phyloP scores from a whole-genome alignment of 2,797 vertebrate species.

The Epinephelus awoara region DNA sequence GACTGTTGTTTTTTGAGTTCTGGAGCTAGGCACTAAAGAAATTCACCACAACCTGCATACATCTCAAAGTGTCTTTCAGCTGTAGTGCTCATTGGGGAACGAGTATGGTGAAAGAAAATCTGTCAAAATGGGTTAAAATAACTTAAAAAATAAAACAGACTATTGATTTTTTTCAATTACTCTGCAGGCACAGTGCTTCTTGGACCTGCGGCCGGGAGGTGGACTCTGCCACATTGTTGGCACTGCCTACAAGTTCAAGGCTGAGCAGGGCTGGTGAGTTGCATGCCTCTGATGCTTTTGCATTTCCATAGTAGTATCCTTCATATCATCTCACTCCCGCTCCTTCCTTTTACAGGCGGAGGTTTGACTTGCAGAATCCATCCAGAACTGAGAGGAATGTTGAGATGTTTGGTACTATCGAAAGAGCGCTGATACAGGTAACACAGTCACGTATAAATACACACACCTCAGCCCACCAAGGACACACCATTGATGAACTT shows the following conservation, averaged over 20 bases:
- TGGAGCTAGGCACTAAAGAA: background rate
- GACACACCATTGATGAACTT: constrained; percentile 10
- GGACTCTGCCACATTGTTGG: constrained; percentile 97
- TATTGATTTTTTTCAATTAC: constrained; percentile 2
- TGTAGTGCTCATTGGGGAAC: background rate
- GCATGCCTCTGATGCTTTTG: background rate
- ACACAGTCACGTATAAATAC: constrained; percentile 25
- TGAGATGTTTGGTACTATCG: constrained; percentile 96
- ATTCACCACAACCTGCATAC: background rate
- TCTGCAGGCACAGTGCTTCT: constrained; percentile 93
- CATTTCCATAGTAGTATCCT: background rate
- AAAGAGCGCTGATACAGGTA: constrained; percentile 94
- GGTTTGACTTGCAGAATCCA: constrained; percentile 97
- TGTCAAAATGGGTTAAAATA: background rate
- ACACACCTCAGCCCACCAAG: background rate
- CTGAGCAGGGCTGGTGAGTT: constrained; percentile 97
- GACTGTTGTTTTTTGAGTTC: background rate
- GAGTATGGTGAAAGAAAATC: background rate
- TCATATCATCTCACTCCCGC: background rate
- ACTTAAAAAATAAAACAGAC: background rate
- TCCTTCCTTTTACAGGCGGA: constrained; percentile 86
- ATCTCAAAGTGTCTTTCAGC: background rate
- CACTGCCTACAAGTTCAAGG: constrained; percentile 97
- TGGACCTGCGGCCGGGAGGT: constrained; percentile 94
- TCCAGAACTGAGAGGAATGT: constrained; percentile 96